Base-by-base conservation (phyloP, 2,888 invertebrate species). In the Nebria salina region DNA sequence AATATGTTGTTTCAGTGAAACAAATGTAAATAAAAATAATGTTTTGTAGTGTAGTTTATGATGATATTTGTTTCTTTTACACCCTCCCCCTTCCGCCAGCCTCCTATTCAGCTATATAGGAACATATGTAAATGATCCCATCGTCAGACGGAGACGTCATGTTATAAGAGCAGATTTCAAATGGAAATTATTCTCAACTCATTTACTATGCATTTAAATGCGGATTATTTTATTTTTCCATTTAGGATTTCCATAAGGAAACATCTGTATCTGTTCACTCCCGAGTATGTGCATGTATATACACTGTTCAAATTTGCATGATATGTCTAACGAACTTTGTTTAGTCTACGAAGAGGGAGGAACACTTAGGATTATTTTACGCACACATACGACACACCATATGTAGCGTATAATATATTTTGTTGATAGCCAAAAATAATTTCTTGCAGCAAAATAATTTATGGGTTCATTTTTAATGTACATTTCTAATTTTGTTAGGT, bases 121-220 rank as follows among this genome's bases (percentile, higher is more conserved):
- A 77, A 77, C 77, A 77, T 77, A 77, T 77, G 77, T 72, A 72
- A 72, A 77, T 77, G 54, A 77, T 77, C 72, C 72, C 77, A 77
- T 54, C 54, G 76, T 72, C 77, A 73, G 65, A 34, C 34, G 41
- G 41, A 41, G 41, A 20, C 75, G 68, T 34, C 54, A 54, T 73
- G 68, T 43, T 65, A 66, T 75, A 75, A 75, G 75, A 66, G 79
- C 74, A 79, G 79, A 79, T 79, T 79, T 75, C 73, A 79, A 79
- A 79, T 79, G 79, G 79, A 79, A 79, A 75, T 79, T 65, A 79
- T 79, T 70, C 75, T 75, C 79, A 79, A 79, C 79, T 79, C 79
- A 79, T 79, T 79, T 79, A 79, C 79, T 79, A 79, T 79, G 75
- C 79, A 79, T 79, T 79, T 79, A 79, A 79, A 79, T 79, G 79